These are phyloP conservation scores for Periophthalmus magnuspinnatus DNA, from an alignment of 2,797 vertebrate genomes.

Conservation along the genomic window DNA sequence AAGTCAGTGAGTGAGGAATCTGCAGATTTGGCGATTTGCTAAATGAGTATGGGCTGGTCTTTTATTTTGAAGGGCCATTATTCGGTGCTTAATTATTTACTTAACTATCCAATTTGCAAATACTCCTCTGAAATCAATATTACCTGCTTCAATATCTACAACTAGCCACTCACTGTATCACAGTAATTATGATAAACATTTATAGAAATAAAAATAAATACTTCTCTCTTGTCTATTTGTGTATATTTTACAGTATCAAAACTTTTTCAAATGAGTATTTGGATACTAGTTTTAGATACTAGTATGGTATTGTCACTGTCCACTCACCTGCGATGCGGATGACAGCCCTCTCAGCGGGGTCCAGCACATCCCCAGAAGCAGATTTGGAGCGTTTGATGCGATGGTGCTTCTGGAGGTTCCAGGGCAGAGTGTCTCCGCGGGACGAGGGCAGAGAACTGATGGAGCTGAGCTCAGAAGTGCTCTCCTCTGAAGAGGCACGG, in stretches of 20 bases:
- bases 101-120: neutral
- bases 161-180: too few relatives aligned
- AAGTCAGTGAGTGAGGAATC: constrained; percentile 19
- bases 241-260: too few relatives aligned
- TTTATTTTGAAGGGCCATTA: neutral
- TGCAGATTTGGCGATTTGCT: constrained; percentile 25
- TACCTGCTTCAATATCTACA: neutral
- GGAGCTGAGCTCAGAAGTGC: constrained; percentile 60
- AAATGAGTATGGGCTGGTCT: too few relatives aligned
- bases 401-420: constrained; percentile 92
- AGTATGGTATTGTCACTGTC: too few relatives aligned
- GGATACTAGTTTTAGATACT: too few relatives aligned
- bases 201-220: too few relatives aligned
- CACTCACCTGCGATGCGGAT: constrained; percentile 87
- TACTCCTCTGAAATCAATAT: neutral
- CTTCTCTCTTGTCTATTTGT: too few relatives aligned
- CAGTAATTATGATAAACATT: too few relatives aligned
- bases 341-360: constrained; percentile 88
- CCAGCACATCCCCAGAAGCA: constrained; percentile 84
- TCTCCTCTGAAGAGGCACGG: constrained; percentile 74
- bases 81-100: neutral
- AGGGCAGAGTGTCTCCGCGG: constrained; percentile 89
- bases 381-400: constrained; percentile 85
- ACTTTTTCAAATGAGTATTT: too few relatives aligned
- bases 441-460: constrained; percentile 60